phyloP scores from a whole-genome alignment of 1,140 invertebrate species.

The Hirudo medicinalis region DNA sequence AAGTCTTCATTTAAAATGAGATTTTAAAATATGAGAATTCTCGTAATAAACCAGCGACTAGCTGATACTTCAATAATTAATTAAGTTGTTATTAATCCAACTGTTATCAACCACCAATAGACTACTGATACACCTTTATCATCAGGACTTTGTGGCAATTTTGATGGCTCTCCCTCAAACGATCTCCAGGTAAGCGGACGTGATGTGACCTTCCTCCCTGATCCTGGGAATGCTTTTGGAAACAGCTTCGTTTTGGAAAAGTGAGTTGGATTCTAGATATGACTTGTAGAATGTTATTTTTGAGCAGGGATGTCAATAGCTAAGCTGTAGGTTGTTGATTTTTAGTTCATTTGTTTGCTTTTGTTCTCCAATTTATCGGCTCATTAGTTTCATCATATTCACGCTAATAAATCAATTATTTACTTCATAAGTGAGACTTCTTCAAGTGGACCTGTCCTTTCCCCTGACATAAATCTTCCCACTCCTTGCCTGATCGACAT shows the following conservation, averaged over 20 bases:
- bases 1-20: too few species aligned
- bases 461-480: neutral
- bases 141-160: slow-evolving; percentile 6
- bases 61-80: neutral
- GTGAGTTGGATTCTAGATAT: neutral
- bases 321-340: too few species aligned
- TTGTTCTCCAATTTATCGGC: too few species aligned
- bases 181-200: slow-evolving; percentile 3
- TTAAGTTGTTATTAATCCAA: neutral
- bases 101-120: neutral
- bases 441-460: neutral
- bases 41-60: too few species aligned
- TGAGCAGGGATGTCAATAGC: too few species aligned
- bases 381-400: too few species aligned
- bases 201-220: slow-evolving; percentile 4
- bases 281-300: neutral
- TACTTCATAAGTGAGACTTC: neutral
- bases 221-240: slow-evolving; percentile 10
- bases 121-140: neutral
- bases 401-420: neutral
- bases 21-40: too few species aligned
- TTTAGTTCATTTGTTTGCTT: too few species aligned
- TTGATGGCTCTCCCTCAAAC: neutral
- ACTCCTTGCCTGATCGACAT: neutral
- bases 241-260: neutral